These are phyloP conservation scores for Colletes collaris DNA, from an alignment of 2,888 invertebrate genomes.

Conservation along the genomic window DNA sequence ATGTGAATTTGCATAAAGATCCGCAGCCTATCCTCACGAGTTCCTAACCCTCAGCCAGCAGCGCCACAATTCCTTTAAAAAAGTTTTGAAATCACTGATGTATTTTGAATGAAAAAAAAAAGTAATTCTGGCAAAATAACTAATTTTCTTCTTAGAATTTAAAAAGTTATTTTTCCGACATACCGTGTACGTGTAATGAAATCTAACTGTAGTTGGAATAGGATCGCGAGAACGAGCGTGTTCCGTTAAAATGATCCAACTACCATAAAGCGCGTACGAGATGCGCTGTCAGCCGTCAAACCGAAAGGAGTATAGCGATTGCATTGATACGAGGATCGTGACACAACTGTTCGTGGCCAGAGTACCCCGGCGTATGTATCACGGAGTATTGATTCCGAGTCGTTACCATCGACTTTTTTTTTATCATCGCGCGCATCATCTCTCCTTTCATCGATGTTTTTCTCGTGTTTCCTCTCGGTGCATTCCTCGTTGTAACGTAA, in stretches of 20 bases:
- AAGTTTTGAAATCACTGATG: too few relatives aligned
- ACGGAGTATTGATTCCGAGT: conserved; percentile 58
- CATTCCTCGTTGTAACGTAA: conserved; percentile 59
- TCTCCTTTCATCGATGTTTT: conserved; percentile 55
- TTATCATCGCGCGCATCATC: conserved; percentile 51
- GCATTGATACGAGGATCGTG: conserved; percentile 45
- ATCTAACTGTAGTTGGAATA: neutral
- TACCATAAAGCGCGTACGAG: conserved; percentile 20
- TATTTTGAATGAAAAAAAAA: too few relatives aligned
- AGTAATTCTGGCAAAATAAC: too few relatives aligned
- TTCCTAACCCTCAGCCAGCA: too few relatives aligned
- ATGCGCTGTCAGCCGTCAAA: conserved; percentile 46
- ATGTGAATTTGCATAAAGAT: too few relatives aligned
- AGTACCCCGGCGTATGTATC: conserved; percentile 21
- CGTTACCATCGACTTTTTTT: conserved; percentile 60
- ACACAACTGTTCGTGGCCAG: conserved; percentile 19
- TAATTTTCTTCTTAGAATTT: too few relatives aligned
- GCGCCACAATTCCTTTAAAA: too few relatives aligned
- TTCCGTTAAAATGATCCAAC: conserved; percentile 38
- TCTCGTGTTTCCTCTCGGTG: conserved; percentile 36
- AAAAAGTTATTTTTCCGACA: too few relatives aligned
- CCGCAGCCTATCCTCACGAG: too few relatives aligned
- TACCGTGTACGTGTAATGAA: neutral
- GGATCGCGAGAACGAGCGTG: neutral
- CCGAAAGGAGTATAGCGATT: conserved; percentile 42